Conservation (phyloP, 2,888 invertebrate species). For the Drosophila paranaensis region DNA sequence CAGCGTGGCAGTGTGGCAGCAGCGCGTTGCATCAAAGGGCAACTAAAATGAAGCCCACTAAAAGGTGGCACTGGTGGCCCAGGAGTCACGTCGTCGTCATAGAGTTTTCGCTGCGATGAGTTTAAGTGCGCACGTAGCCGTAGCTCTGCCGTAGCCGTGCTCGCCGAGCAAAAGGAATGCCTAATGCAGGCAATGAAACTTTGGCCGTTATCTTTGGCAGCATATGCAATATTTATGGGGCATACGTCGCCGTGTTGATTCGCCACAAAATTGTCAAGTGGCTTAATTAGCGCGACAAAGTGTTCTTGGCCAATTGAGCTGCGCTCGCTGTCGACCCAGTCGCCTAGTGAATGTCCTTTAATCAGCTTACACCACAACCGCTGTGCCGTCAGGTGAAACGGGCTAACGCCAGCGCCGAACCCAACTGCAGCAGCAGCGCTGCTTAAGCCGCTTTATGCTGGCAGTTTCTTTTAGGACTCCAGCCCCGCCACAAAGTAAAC, state of each 20-base stretch:
- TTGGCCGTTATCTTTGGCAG: conserved; percentile 21
- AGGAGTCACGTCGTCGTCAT: conserved; percentile 60
- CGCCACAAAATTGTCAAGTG: conserved; percentile 50
- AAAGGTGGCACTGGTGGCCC: conserved; percentile 31
- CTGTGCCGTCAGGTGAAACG: conserved; percentile 5
- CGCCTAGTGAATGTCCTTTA: conserved; percentile 40
- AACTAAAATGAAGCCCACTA: conserved; percentile 68
- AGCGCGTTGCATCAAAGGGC: conserved; percentile 50
- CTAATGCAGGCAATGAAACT: conserved; percentile 66
- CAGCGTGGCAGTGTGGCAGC: conserved; percentile 6
- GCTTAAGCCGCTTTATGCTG: conserved; percentile 47
- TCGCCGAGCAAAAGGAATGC: conserved; percentile 61
- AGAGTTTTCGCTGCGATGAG: conserved; percentile 31
- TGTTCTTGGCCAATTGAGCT: conserved; percentile 65
- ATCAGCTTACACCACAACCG: conserved; percentile 61
- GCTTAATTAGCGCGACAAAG: conserved; percentile 73
- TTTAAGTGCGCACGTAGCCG: conserved; percentile 49
- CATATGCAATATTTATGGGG: conserved; percentile 64
- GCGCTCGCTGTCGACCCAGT: conserved; percentile 4
- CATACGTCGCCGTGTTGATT: conserved; percentile 52
- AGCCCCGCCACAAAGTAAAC: conserved; percentile 23
- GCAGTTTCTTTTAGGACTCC: conserved; percentile 14
- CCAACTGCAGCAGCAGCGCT: not conserved
- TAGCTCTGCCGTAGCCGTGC: conserved; percentile 3
- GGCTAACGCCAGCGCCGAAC: not conserved